Evolutionary conservation across 2,113 vertebrate species (phyloP), one percentile per base, ranked within the genome.

Genomic region (Silurus meridionalis): DNA sequence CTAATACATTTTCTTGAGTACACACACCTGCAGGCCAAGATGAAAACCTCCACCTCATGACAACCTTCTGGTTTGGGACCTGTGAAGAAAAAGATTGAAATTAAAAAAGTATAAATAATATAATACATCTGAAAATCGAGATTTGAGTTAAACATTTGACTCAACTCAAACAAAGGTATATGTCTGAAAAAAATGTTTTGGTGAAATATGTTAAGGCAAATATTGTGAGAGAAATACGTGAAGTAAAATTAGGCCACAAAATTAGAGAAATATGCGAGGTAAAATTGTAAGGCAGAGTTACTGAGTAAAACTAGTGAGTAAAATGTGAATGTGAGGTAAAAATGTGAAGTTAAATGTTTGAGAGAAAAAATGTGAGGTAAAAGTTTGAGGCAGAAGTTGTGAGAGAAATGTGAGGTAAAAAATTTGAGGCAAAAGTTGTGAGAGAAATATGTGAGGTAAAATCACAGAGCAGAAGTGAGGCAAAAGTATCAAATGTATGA

Each of bases 41-140:
- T 85, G 96, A 96, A 94, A 96, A 97, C 93, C 96, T 96, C 96
- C 96, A 97, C 71, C 95, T 97, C 96, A 97, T 97, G 50, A 92
- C 88, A 84, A 97, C 96, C 52, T 95, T 95, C 89, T 97, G 94
- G 82, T 97, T 95, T 15, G 94, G 94, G 72, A 96, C 94, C 96
- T 97, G 61, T 46, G 15, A 71, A 11, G 15, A 63, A 57, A 77
- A 84, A 14, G 8, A 46, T 11, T 50, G 11, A 77, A 23, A 21
- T 77, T 15, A 53, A 75, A 37, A 37, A 37, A 37, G 37, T 37
- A 37, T 37, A 37, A 37, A 37, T 37, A 37, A 37, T 2, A 37
- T 37, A 3, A 37, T 37, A 37, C 37, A 37, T 37, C 37, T 37
- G 37, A 2, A 37, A 37, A 37, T 37, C 37, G 2, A 37, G 37